A percentile compares a stretch with the other conserved stretches of the same genome.
Evolutionary conservation across 1,140 invertebrate species (phyloP).

Genomic region (Nasonia vitripennis): DNA sequence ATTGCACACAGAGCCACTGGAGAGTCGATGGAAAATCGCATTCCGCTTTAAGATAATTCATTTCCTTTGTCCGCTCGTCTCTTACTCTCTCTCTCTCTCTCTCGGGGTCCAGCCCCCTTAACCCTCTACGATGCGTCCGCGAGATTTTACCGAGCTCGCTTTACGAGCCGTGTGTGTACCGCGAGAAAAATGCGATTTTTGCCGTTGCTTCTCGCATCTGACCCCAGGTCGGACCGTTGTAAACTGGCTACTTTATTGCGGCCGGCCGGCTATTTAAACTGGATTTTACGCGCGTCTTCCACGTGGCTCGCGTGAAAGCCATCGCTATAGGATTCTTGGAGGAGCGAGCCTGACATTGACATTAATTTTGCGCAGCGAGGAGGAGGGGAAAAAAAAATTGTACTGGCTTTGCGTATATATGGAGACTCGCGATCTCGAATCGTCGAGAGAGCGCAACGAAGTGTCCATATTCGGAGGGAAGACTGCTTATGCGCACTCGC

Average conservation of each 20-base stretch:
- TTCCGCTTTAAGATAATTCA: constrained; percentile 24
- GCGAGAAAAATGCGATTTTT: background rate
- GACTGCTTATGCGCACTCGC: background rate
- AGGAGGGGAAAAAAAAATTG: background rate
- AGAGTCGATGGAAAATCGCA: background rate
- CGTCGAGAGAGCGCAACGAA: constrained; percentile 32
- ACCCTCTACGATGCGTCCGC: background rate
- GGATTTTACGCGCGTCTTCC: background rate
- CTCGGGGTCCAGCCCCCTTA: background rate
- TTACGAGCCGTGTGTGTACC: constrained; percentile 12
- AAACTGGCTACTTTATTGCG: background rate
- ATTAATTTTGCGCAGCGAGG: constrained; percentile 26
- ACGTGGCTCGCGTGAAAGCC: background rate
- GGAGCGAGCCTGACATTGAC: constrained; percentile 34
- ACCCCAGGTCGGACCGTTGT: background rate
- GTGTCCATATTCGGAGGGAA: constrained; percentile 26
- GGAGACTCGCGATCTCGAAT: constrained; percentile 18
- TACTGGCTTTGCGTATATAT: background rate
- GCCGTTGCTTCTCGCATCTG: background rate
- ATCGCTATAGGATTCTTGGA: constrained; percentile 3
- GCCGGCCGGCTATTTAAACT: background rate
- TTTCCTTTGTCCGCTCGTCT: constrained; percentile 21
- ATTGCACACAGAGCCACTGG: too few species aligned
- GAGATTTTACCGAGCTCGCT: background rate
- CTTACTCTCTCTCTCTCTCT: background rate